These are phyloP conservation scores for Phalacrocorax carbo DNA, from an alignment of 2,113 vertebrate species.

Conservation along the genomic window DNA sequence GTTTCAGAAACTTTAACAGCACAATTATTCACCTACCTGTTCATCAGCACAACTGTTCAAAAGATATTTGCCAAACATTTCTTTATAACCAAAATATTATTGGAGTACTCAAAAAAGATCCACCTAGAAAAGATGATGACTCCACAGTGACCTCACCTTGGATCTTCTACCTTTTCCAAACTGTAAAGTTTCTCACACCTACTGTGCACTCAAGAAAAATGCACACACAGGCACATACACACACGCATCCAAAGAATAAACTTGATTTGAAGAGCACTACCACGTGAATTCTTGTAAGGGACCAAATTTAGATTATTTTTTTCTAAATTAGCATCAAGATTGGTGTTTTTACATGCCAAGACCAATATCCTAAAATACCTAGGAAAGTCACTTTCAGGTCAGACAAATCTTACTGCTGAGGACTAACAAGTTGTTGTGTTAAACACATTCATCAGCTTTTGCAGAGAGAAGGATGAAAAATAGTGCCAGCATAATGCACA, in stretches of 20 bases:
- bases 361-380: not conserved
- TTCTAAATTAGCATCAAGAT: not conserved
- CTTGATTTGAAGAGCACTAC: not conserved
- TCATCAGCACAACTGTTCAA: not conserved
- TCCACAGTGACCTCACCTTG: not conserved
- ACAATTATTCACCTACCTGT: not conserved
- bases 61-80: not conserved
- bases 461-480: not conserved
- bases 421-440: not conserved
- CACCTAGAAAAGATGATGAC: not conserved
- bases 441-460: not conserved
- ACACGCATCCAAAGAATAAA: not conserved
- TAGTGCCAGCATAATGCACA: not conserved
- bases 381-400: not conserved
- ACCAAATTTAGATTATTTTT: not conserved
- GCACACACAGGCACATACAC: accelerated
- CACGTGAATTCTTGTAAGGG: not conserved
- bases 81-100: not conserved
- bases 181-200: not conserved
- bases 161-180: not conserved
- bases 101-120: not conserved
- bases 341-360: not conserved
- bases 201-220: not conserved
- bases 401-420: not conserved
- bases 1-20: not conserved